Evolutionary conservation across 2,113 vertebrate genomes (phyloP).

Genomic region (Gavia stellata): DNA sequence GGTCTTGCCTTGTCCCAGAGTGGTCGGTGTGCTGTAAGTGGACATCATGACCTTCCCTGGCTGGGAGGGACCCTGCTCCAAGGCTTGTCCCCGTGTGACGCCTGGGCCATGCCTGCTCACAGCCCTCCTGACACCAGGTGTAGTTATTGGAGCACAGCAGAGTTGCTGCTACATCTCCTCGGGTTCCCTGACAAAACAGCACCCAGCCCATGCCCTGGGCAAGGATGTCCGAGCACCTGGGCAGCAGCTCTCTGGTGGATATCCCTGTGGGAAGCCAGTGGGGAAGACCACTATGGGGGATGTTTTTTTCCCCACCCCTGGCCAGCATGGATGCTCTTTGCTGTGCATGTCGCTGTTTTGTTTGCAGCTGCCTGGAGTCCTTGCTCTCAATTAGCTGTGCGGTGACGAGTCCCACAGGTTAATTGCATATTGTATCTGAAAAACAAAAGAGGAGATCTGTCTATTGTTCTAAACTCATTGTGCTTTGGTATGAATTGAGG

Average conservation of each 20-base stretch:
- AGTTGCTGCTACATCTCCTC: not conserved
- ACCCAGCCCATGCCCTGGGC: not conserved
- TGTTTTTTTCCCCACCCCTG: not conserved
- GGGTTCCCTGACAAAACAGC: not conserved
- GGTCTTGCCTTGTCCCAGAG: not conserved
- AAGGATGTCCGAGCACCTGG: rapidly evolving
- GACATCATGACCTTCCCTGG: not conserved
- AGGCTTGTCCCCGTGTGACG: not conserved
- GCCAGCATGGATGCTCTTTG: not conserved
- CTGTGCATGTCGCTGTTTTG: not conserved
- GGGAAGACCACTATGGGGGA: not conserved
- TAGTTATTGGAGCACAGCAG: not conserved
- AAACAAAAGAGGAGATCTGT: not conserved
- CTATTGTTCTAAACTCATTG: not conserved
- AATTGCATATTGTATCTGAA: not conserved
- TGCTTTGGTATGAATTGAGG: not conserved
- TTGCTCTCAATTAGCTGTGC: not conserved
- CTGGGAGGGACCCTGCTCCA: not conserved
- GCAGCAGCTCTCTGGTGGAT: not conserved
- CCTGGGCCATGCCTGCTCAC: not conserved
- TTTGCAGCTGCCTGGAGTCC: not conserved
- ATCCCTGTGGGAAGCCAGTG: not conserved
- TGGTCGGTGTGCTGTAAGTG: not conserved
- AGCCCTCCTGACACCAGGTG: not conserved
- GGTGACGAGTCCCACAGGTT: not conserved